Evolutionary conservation across 2,888 invertebrate species (phyloP).

Genomic region (Melanchra persicariae): DNA sequence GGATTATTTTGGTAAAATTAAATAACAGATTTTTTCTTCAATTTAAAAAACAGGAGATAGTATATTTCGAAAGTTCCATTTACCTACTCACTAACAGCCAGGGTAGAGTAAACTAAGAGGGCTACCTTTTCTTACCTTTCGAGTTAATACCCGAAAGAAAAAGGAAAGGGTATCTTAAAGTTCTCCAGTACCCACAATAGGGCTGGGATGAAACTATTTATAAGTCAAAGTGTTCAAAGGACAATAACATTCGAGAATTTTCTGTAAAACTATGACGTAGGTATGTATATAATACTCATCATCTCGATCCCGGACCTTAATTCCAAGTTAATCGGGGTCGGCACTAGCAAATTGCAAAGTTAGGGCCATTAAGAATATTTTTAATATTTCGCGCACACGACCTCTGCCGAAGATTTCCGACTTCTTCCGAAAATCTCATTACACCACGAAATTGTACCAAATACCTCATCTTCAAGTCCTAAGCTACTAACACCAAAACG

Average conservation of each 20-base stretch:
- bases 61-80: constrained; percentile 12
- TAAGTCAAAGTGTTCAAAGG: background rate
- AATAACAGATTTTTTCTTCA: too few species aligned
- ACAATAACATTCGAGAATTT: background rate
- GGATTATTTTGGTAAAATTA: too few species aligned
- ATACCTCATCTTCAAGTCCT: background rate
- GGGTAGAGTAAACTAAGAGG: constrained; percentile 18
- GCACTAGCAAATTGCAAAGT: too few species aligned
- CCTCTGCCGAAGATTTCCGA: too few species aligned
- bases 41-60: too few species aligned
- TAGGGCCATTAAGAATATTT: too few species aligned
- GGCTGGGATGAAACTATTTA: constrained; percentile 14
- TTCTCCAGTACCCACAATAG: constrained; percentile 3
- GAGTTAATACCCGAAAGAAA: constrained; percentile 34
- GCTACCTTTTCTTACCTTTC: constrained; percentile 25
- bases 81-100: background rate
- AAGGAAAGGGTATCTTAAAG: constrained; percentile 31
- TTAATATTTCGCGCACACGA: too few species aligned
- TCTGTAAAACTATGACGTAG: too few species aligned
- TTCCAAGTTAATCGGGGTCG: background rate
- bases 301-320: background rate
- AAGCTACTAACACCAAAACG: background rate
- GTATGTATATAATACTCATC: background rate
- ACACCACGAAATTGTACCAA: background rate
- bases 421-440: background rate